Conservation (phyloP, 1,140 invertebrate species). For the Orius insidiosus region DNA sequence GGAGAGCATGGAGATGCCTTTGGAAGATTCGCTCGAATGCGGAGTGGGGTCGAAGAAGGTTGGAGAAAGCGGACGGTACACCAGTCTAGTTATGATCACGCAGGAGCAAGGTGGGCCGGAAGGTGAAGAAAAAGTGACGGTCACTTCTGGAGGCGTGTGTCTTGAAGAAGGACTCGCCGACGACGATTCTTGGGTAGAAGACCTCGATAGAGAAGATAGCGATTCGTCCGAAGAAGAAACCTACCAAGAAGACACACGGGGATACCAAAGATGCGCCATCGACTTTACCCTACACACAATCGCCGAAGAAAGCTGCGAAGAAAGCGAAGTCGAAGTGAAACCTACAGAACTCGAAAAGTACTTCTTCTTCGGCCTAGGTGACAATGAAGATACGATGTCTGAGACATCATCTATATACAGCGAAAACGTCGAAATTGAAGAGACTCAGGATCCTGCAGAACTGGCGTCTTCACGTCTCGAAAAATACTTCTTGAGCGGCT, state of each 20-base stretch:
- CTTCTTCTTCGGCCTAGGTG: slow-evolving; percentile 69
- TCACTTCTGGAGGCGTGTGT: slow-evolving; percentile 45
- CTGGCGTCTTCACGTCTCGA: slow-evolving; percentile 68
- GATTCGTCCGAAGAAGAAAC: slow-evolving; percentile 32
- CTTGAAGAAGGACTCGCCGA: slow-evolving; percentile 68
- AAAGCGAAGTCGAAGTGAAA: slow-evolving; percentile 55
- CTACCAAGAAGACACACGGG: slow-evolving; percentile 54
- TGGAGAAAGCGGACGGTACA: slow-evolving; percentile 37
- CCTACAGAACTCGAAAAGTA: slow-evolving; percentile 75
- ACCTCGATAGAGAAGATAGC: slow-evolving; percentile 47
- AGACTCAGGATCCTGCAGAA: slow-evolving; percentile 38
- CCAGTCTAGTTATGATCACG: slow-evolving; percentile 73
- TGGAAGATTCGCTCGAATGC: slow-evolving; percentile 14
- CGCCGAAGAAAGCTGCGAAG: slow-evolving; percentile 83
- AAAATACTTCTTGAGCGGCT: slow-evolving; percentile 76
- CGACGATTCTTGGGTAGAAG: slow-evolving; percentile 75
- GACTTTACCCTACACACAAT: slow-evolving; percentile 86
- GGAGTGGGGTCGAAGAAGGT: neutral
- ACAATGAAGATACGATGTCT: slow-evolving; percentile 60
- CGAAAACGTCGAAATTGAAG: slow-evolving; percentile 50
- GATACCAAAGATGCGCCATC: slow-evolving; percentile 59
- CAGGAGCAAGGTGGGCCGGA: slow-evolving; percentile 32
- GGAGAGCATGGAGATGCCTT: slow-evolving; percentile 23
- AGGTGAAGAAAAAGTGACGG: slow-evolving; percentile 29
- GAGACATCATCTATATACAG: slow-evolving; percentile 78